Conservation (phyloP, 2,797 vertebrate species). For the Gallinago solitaria region DNA sequence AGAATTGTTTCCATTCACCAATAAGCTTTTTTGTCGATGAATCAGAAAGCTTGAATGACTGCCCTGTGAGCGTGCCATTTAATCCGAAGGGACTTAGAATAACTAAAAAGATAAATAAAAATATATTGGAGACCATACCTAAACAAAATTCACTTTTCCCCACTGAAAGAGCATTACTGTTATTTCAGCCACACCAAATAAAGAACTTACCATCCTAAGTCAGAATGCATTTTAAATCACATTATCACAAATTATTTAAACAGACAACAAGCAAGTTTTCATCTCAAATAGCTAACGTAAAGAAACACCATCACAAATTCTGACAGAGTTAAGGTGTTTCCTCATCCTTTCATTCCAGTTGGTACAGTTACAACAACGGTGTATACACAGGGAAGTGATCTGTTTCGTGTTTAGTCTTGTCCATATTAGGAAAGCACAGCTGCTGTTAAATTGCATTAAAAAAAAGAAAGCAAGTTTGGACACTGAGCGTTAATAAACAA, state of each 20-base stretch:
- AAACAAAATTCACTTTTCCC: not conserved
- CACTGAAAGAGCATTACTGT: not conserved
- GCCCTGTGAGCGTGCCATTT: conserved; percentile 96
- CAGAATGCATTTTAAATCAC: not conserved
- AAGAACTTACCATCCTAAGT: not conserved
- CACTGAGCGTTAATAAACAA: not conserved
- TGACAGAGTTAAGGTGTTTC: not conserved
- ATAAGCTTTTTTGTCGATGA: conserved; percentile 96
- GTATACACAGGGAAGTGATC: not conserved
- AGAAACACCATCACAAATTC: not conserved
- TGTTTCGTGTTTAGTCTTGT: conserved; percentile 32
- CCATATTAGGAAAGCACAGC: conserved; percentile 9
- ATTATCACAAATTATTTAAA: not conserved
- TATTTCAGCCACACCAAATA: not conserved
- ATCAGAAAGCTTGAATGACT: conserved; percentile 98
- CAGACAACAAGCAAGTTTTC: not conserved
- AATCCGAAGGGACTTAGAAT: conserved; percentile 97
- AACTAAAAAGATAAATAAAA: conserved; percentile 78
- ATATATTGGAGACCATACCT: not conserved
- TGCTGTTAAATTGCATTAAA: conserved; percentile 15
- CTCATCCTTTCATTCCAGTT: not conserved
- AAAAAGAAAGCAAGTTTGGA: not conserved
- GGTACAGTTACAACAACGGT: not conserved
- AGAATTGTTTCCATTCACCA: conserved; percentile 99
- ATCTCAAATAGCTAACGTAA: not conserved